Base-by-base conservation (phyloP, 2,797 vertebrate species). In the Acrossocheilus fasciatus region DNA sequence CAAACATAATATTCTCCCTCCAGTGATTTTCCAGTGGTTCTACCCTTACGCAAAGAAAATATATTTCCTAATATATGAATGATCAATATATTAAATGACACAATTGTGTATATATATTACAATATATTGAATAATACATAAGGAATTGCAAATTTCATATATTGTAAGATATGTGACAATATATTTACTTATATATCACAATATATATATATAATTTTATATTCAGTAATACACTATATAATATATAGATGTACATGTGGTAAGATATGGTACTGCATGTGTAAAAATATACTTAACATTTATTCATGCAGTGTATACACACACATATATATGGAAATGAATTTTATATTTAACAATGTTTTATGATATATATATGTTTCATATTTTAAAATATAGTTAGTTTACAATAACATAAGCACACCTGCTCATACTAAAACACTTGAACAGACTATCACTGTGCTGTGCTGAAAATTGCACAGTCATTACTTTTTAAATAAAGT, bases 1-100 rank as follows among this genome's bases (percentile, higher is more conserved):
- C 75, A 88, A 86, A 90, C 87, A 26, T 47, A 47, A 84, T 86
- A 64, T 87, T 85, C 36, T 75, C 66, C 72, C 74, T 89, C 52
- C 45, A 89, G 6, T 77, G 50, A 68, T 73, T 80, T 73, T 45
- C 26, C 26, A 26, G 26, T 10, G 18, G 30, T 17, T 52, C 6
- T 74, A 23, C 12, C 23, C 10, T 62, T 26, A 26, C 2, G 4
- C 59, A 62, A 26, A 62, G 0, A 52, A 52, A 52, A 52, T 23
- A 23, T 57, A 57, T 57, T 57, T 57, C 7, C 7, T 57, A 23
- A 23, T 23, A 57, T 23, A 23, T 23, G 3, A 57, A 57, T 57
- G 54, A 23, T 57, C 54, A 57, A 10, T 66, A 66, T 66, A 34
- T 66, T 66, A 66, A 66, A 34, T 66, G 2, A 30, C 30, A 30